phyloP scores from a whole-genome alignment of 2,797 vertebrate genomes.

The Crypturellus tataupa region DNA sequence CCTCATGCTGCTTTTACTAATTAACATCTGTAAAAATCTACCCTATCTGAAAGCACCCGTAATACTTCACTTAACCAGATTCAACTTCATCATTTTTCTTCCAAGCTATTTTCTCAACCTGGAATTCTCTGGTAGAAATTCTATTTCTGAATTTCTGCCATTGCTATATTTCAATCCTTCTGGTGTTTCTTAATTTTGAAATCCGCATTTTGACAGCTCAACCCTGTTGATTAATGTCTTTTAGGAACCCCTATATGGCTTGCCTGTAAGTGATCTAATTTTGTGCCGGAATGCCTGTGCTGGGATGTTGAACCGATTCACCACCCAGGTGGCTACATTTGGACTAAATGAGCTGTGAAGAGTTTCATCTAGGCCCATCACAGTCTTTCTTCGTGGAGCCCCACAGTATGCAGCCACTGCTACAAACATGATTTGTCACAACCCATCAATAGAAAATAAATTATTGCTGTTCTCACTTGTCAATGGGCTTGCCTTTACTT shows the following conservation, averaged over 20 bases:
- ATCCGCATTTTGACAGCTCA: constrained; percentile 89
- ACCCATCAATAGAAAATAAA: constrained; percentile 97
- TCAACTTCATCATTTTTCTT: constrained; percentile 52
- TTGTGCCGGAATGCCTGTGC: constrained; percentile 88
- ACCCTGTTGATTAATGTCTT: constrained; percentile 91
- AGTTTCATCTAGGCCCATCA: constrained; percentile 89
- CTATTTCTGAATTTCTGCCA: constrained; percentile 59
- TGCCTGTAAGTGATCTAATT: constrained; percentile 89
- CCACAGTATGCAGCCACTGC: constrained; percentile 85
- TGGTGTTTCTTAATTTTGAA: constrained; percentile 76
- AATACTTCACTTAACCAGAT: constrained; percentile 47
- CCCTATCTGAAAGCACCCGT: constrained; percentile 19
- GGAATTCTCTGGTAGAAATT: constrained; percentile 53
- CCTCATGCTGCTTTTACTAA: constrained; percentile 62
- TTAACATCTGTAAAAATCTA: constrained; percentile 67
- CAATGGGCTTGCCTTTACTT: constrained; percentile 90
- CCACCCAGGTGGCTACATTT: constrained; percentile 96
- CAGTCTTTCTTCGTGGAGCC: constrained; percentile 77
- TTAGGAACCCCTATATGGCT: constrained; percentile 87
- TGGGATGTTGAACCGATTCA: constrained; percentile 89
- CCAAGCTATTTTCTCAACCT: constrained; percentile 28
- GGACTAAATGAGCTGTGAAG: constrained; percentile 99
- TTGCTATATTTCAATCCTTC: constrained; percentile 74
- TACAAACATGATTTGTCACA: constrained; percentile 93
- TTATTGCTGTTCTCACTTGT: constrained; percentile 93